Evolutionary conservation across 2,113 vertebrate species (phyloP).

Genomic region (Formicarius rufipectus): DNA sequence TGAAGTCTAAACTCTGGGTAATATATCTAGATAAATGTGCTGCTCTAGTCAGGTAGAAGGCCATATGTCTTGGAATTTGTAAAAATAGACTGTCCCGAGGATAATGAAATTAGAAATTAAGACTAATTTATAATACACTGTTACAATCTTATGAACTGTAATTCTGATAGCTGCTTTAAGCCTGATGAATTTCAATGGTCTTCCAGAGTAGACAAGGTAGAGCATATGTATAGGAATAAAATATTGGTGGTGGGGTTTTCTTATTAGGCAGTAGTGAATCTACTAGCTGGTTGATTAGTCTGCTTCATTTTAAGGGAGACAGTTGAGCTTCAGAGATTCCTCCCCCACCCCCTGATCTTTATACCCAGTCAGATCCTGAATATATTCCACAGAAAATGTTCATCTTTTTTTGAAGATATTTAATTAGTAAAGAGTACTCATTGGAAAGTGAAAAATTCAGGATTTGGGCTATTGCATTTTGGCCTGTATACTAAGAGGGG

Average conservation of each 20-base stretch:
- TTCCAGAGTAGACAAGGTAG: neutral
- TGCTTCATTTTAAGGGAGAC: neutral
- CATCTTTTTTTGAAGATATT: neutral
- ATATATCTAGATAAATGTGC: neutral
- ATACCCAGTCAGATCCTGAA: neutral
- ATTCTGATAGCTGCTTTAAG: neutral
- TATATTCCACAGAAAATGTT: neutral
- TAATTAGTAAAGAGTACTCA: neutral
- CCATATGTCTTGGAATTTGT: neutral
- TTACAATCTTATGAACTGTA: neutral
- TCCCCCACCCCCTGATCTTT: neutral
- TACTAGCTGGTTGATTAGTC: neutral
- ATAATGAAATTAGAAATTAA: neutral
- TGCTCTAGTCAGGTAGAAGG: neutral
- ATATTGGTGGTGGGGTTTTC: no score
- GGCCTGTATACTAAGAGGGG: neutral
- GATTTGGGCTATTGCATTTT: neutral
- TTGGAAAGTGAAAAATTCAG: neutral
- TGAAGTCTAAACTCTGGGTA: neutral
- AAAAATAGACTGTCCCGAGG: neutral
- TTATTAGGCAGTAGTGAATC: neutral
- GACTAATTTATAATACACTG: neutral
- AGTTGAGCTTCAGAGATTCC: neutral
- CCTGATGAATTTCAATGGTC: neutral
- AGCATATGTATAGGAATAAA: neutral